Evolutionary conservation across 2,888 invertebrate species (phyloP), one percentile per base, ranked within the genome.

Genomic region (Brassicogethes aeneus): DNA sequence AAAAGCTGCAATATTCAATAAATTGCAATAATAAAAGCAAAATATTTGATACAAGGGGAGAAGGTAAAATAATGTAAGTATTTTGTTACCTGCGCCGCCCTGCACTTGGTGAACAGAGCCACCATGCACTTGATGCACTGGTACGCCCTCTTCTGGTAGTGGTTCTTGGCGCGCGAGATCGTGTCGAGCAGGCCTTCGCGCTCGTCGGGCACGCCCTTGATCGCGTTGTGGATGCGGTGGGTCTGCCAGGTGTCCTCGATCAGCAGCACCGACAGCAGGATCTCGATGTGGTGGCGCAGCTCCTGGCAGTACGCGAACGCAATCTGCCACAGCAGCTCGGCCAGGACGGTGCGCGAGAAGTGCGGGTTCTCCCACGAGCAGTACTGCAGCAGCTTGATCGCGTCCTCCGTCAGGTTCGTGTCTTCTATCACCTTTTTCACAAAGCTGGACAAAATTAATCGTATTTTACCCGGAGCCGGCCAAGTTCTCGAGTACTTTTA

Each of bases 291-390:
- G 51, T 93, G 89, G 35, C 92, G 77, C 64, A 96, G 75, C 67
- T 96, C 96, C 64, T 94, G 92, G 52, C 93, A 91, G 69, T 92
- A 95, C 2, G 93, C 90, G 66, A 84, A 88, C 29, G 85, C 82
- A 65, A 79, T 77, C 66, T 93, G 89, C 91, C 93, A 93, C 42
- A 96, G 72, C 33, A 96, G 71, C 71, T 96, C 95, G 34, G 86
- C 82, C 29, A 96, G 77, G 36, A 93, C 89, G 13, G 81, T 79
- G 47, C 89, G 82, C 17, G 94, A 94, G 70, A 95, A 91, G 53
- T 85, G 85, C 15, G 92, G 91, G 71, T 96, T 94, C 69, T 96
- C 96, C 95, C 95, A 96, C 61, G 91, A 90, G 66, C 93, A 83
- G 70, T 89, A 96, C 72, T 94, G 89, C 29, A 96, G 70, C 44